These are phyloP conservation scores for Etheostoma nigrum DNA, from an alignment of 2,797 vertebrate species.

Conservation along the genomic window DNA sequence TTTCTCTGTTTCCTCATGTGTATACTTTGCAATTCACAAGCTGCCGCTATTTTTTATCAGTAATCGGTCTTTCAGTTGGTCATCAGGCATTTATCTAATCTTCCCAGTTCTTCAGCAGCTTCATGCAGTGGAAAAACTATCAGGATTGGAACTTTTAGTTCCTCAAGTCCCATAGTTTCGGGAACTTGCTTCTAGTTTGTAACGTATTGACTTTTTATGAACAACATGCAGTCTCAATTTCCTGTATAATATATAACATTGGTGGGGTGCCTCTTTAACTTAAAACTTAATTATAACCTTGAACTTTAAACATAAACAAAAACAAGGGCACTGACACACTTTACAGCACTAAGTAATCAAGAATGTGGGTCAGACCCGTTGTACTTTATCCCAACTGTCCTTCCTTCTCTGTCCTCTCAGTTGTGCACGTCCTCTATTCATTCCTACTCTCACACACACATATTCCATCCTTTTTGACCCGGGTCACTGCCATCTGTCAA, in stretches of 20 bases:
- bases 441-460: constrained; percentile 6
- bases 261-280: too few species aligned
- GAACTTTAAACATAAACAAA: neutral
- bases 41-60: neutral
- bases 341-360: neutral
- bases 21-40: neutral
- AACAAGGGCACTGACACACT: neutral
- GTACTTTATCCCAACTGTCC: constrained; percentile 32
- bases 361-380: constrained; percentile 40
- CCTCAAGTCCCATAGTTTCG: neutral
- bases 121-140: neutral
- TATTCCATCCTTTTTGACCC: constrained; percentile 30
- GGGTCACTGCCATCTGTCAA: constrained; percentile 33
- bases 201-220: neutral
- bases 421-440: neutral
- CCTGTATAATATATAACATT: neutral
- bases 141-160: neutral
- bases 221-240: neutral
- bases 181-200: neutral
- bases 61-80: neutral
- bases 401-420: neutral
- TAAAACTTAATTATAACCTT: neutral
- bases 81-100: neutral
- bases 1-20: neutral
- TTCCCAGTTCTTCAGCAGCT: neutral